Evolutionary conservation across 2,797 vertebrate species (phyloP).

Genomic region (Amblyopsis hoosieri): DNA sequence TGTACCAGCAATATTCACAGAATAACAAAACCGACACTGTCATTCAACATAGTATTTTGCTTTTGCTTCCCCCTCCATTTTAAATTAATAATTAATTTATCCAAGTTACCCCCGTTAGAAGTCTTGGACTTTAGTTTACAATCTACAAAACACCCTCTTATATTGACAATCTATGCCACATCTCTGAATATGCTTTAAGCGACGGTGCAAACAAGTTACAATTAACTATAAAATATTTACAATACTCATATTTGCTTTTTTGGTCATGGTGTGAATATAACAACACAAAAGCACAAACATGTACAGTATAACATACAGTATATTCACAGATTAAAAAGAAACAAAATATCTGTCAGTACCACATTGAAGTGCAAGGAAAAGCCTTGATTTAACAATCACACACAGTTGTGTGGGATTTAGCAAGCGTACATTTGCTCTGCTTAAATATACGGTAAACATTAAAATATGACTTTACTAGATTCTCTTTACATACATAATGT

Average conservation of each 20-base stretch:
- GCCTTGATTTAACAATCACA: conserved; percentile 87
- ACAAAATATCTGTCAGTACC: conserved; percentile 84
- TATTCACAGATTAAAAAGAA: conserved; percentile 80
- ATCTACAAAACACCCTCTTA: conserved; percentile 43
- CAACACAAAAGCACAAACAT: conserved; percentile 78
- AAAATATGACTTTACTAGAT: conserved; percentile 79
- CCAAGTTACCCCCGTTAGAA: conserved; percentile 39
- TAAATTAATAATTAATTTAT: conserved; percentile 24
- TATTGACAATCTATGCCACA: conserved; percentile 34
- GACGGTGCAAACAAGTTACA: conserved; percentile 61
- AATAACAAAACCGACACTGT: conserved; percentile 5
- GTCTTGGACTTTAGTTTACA: conserved; percentile 35
- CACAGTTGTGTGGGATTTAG: conserved; percentile 81
- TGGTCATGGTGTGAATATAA: conserved; percentile 79
- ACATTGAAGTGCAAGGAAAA: conserved; percentile 93
- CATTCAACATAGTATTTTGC: conserved; percentile 15
- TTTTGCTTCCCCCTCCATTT: conserved; percentile 2
- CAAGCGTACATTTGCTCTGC: conserved; percentile 79
- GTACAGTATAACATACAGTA: conserved; percentile 66
- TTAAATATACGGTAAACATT: conserved; percentile 93
- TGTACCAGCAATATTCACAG: conserved; percentile 13
- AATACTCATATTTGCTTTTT: conserved; percentile 80
- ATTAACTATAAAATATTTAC: conserved; percentile 81
- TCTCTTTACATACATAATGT: conserved; percentile 74
- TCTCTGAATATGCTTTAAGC: conserved; percentile 49